Percentiles rank a stretch among this genome's conserved stretches.
These are phyloP conservation scores for Bombyx mori DNA, from an alignment of 1,140 invertebrate species.

Conservation along the genomic window ASM3026992v2 NC_085130.1:16430001-16430500, in stretches of 20 bases:
- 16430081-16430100: constrained; percentile 23
- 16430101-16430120: constrained; percentile 17
- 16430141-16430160: constrained; percentile 35
- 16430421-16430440: constrained; percentile 48
- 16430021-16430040: constrained; percentile 29
- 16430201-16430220: constrained; percentile 60
- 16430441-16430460: constrained; percentile 14
- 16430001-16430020: constrained; percentile 24
- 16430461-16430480: constrained; percentile 11
- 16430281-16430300: constrained; percentile 51
- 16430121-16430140: constrained; percentile 29
- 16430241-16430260: constrained; percentile 62
- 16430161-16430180: constrained; percentile 53
- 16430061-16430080: constrained; percentile 7
- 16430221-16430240: constrained; percentile 59
- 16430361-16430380: constrained; percentile 39
- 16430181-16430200: constrained; percentile 58
- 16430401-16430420: constrained; percentile 50
- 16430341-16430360: constrained; percentile 32
- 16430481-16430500: constrained; percentile 14
- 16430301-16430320: constrained; percentile 47
- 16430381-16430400: constrained; percentile 61
- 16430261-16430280: constrained; percentile 58
- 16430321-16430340: constrained; percentile 45
- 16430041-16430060: constrained; percentile 27